These are phyloP conservation scores for Engraulis encrasicolus DNA, from an alignment of 2,113 vertebrate species.

Conservation along the genomic window DNA sequence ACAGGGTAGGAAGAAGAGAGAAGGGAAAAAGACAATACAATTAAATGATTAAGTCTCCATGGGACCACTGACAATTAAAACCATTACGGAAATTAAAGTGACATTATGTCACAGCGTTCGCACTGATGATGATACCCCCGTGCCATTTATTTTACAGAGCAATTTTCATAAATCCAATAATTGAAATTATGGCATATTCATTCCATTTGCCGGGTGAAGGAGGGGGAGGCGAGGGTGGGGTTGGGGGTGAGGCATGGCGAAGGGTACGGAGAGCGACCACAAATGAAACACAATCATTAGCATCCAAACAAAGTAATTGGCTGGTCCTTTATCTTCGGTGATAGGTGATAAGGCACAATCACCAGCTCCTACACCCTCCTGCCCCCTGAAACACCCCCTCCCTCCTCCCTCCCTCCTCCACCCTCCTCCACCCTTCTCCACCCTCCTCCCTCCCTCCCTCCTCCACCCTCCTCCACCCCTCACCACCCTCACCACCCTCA, in stretches of 20 bases:
- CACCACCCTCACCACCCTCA: constrained; percentile 84
- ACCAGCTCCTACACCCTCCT: constrained; percentile 65
- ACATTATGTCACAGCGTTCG: constrained; percentile 99
- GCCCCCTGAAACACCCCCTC: constrained; percentile 70
- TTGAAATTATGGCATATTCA: constrained; percentile 99
- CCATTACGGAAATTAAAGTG: constrained; percentile 95
- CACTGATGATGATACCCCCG: constrained; percentile 94
- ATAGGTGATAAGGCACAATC: constrained; percentile 99
- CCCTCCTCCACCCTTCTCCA: constrained; percentile 74
- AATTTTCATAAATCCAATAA: constrained; percentile 99
- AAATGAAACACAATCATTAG: constrained; percentile 99
- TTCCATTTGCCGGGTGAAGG: constrained; percentile 97
- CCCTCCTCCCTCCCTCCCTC: constrained; percentile 80
- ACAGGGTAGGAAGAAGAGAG: constrained; percentile 53
- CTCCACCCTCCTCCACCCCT: constrained; percentile 72
- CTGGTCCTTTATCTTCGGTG: constrained; percentile 89
- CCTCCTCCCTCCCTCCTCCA: constrained; percentile 75
- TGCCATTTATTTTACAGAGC: constrained; percentile 94
- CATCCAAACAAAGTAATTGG: constrained; percentile 99
- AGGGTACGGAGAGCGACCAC: constrained; percentile 98
- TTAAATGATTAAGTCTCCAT: constrained; percentile 96
- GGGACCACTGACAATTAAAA: constrained; percentile 80
- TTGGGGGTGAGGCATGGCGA: too few species aligned
- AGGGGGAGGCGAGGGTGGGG: too few species aligned
- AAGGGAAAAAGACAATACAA: constrained; percentile 95